Evolutionary conservation across 2,888 invertebrate species (phyloP).

Genomic region (Atethmia centrago): DNA sequence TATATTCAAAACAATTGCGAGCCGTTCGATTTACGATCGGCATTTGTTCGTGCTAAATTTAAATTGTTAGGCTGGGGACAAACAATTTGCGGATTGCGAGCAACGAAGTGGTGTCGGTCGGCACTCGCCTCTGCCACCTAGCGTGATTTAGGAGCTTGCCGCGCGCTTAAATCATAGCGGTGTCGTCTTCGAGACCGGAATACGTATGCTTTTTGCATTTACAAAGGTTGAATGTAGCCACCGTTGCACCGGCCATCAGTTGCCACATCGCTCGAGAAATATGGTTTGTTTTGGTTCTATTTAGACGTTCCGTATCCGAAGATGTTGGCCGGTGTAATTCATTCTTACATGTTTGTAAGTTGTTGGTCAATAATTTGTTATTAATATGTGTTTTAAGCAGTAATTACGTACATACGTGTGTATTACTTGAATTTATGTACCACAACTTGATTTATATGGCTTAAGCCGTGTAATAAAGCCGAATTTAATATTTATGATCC

Average conservation of each 20-base stretch:
- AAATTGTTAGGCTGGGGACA: conserved; percentile 88
- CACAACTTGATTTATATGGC: conserved; percentile 57
- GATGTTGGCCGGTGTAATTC: conserved; percentile 67
- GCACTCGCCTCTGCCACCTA: conserved; percentile 83
- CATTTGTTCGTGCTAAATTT: conserved; percentile 88
- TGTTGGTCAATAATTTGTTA: conserved; percentile 65
- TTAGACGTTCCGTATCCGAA: conserved; percentile 70
- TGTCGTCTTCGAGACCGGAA: conserved; percentile 81
- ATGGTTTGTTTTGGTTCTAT: conserved; percentile 81
- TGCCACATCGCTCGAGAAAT: conserved; percentile 75
- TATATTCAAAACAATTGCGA: conserved; percentile 87
- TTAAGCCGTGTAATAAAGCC: conserved; percentile 62
- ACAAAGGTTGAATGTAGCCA: conserved; percentile 76
- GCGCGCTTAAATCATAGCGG: conserved; percentile 86
- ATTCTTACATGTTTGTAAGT: conserved; percentile 59
- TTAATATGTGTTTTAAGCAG: conserved; percentile 61
- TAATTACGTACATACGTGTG: conserved; percentile 52
- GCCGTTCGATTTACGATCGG: conserved; percentile 87
- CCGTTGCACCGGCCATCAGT: conserved; percentile 75
- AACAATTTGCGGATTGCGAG: conserved; percentile 89
- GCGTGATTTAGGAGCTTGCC: conserved; percentile 86
- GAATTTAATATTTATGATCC: conserved; percentile 62
- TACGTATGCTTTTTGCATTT: conserved; percentile 82
- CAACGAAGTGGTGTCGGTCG: conserved; percentile 83
- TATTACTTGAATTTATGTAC: conserved; percentile 67